Base-by-base conservation (phyloP, 2,797 vertebrate species). In the Odontamblyopus lacepedii region DNA sequence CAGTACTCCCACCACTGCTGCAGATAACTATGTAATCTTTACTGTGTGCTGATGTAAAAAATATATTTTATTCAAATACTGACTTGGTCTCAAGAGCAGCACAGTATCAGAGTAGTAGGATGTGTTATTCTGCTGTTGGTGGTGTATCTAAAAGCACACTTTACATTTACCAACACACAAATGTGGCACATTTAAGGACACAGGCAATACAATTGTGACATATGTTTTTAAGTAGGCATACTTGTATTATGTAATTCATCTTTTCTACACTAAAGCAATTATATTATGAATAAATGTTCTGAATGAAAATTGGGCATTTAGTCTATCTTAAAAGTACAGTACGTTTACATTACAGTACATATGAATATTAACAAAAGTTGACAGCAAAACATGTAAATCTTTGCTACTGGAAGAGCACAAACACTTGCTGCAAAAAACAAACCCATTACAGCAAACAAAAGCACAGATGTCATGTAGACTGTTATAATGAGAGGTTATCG, bases 371-470 rank as follows among this genome's bases (percentile, higher is more conserved):
- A 56, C 19, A 11, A 29, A 70, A 23, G 56, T 60, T 53, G 62
- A 18, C 44, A 62, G 60, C 63, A 73, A 61, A 27, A 27, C 32
- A 2, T 35, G 67, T n/a, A 70, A 66, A 27, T 6, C 51, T 44
- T 69, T 16, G 38, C 62, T 30, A 60, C 2, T 68, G 30, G 29
- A 71, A 63, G 70, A 69, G 71, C 6, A 44, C 67, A 41, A 62
- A 69, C 68, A 55, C 51, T 48, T 48, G 44, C 13, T 66, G 7
- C 32, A n/a, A 0, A 69, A 55, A 77, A 89, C 78, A 86, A 86
- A 88, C 81, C 77, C 75, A 87, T 83, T 87, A 84, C 87, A 84
- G 84, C 84, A 74, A 84, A 77, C 86, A 85, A 87, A 87, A 85
- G 88, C 76, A 83, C 70, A 64, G 79, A 75, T 77, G 75, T 81